Conservation (phyloP, 2,797 vertebrate genomes). For the Microchirus variegatus region DNA sequence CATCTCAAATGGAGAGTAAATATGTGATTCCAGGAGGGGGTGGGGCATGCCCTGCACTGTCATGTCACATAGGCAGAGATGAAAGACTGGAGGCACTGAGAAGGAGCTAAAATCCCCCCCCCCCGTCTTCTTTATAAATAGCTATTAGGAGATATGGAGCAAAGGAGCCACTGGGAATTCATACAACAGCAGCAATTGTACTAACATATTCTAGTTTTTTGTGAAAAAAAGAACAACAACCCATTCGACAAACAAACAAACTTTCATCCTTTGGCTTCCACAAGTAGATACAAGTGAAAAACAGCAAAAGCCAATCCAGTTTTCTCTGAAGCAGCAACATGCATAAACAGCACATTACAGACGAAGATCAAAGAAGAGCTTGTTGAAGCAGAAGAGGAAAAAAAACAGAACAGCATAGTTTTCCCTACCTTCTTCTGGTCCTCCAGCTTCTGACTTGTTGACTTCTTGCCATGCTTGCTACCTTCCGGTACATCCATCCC, state of each 20-base stretch:
- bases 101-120: conserved; percentile 25
- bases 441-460: conserved; percentile 95
- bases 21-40: conserved; percentile 43
- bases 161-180: conserved; percentile 45
- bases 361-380: not conserved
- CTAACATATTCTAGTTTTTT: conserved; percentile 41
- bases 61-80: conserved; percentile 43
- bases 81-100: conserved; percentile 49
- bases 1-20: conserved; percentile 55
- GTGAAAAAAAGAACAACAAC: conserved; percentile 40
- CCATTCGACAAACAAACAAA: conserved; percentile 29
- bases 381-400: not conserved
- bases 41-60: conserved; percentile 28
- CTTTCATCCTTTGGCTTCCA: conserved; percentile 17
- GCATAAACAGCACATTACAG: no score
- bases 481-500: conserved; percentile 97
- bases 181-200: conserved; percentile 53
- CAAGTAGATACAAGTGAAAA: conserved; percentile 1
- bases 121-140: conserved; percentile 58
- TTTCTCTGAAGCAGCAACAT: no score
- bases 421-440: conserved; percentile 97
- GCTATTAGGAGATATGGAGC: conserved; percentile 57
- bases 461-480: conserved; percentile 95
- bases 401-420: not conserved
- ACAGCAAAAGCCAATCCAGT: conserved; percentile 7